Evolutionary conservation across 2,797 vertebrate species (phyloP).

Genomic region (Lates japonicus): DNA sequence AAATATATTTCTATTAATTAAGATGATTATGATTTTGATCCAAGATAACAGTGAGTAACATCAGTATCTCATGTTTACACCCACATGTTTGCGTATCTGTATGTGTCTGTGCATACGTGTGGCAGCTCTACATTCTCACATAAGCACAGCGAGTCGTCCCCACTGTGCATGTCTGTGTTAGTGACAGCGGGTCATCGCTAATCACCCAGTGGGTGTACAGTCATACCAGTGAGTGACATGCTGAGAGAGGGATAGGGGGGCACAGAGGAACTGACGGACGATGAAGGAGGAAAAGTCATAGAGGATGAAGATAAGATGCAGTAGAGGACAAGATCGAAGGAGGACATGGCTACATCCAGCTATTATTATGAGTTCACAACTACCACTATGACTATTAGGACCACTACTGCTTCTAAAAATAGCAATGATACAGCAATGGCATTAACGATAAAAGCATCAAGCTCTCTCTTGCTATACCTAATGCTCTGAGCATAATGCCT

Average conservation of each 20-base stretch:
- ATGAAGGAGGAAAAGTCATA: constrained; percentile 44
- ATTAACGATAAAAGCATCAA: neutral
- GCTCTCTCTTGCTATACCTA: constrained; percentile 1
- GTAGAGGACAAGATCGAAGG: constrained; percentile 38
- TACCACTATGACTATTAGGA: constrained; percentile 19
- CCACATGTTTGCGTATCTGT: constrained; percentile 12
- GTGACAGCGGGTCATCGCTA: constrained; percentile 77
- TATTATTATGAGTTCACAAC: constrained; percentile 3
- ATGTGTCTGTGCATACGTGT: constrained; percentile 21
- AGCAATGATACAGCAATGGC: constrained; percentile 34
- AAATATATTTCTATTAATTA: neutral
- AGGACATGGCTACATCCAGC: constrained; percentile 31
- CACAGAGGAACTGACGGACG: constrained; percentile 29
- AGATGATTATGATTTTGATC: neutral
- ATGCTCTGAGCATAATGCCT: neutral
- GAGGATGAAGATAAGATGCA: constrained; percentile 48
- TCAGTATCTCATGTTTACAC: neutral
- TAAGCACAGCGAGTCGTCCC: constrained; percentile 14
- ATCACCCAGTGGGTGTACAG: constrained; percentile 77
- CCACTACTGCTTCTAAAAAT: constrained; percentile 50
- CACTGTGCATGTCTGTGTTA: constrained; percentile 63
- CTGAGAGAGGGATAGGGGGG: constrained; percentile 57
- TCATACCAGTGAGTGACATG: constrained; percentile 50
- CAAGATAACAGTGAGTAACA: neutral
- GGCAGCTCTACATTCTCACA: constrained; percentile 20